Conservation (phyloP, 2,797 vertebrate genomes). For the Takifugu ocellatus region DNA sequence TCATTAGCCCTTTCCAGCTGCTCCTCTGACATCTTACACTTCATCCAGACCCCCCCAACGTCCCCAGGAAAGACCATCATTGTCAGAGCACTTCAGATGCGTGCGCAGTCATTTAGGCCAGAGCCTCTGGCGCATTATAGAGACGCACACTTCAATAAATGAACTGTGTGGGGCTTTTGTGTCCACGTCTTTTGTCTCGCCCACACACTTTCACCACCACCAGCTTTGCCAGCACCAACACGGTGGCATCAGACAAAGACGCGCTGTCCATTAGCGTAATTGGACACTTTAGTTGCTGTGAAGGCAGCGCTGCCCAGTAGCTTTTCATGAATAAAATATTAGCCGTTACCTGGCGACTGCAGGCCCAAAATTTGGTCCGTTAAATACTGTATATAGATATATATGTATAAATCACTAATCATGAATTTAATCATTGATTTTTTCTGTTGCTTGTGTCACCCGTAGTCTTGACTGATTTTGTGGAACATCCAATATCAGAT, state of each 20-base stretch:
- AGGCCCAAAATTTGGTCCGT: conserved; percentile 39
- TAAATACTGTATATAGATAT: not conserved
- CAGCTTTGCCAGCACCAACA: conserved; percentile 24
- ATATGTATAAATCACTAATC: conserved; percentile 12
- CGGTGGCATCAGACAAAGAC: conserved; percentile 56
- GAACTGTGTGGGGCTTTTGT: conserved; percentile 17
- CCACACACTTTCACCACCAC: conserved; percentile 25
- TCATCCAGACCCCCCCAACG: conserved; percentile 35
- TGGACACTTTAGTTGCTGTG: conserved; percentile 63
- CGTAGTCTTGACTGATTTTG: not conserved
- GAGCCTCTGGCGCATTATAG: conserved; percentile 53
- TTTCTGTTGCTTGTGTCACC: too few species aligned
- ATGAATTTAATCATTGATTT: conserved; percentile 1
- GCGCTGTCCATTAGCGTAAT: conserved; percentile 60
- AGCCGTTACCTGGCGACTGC: conserved; percentile 53
- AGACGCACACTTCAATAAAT: conserved; percentile 43
- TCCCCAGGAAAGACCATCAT: conserved; percentile 8
- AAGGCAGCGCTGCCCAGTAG: conserved; percentile 48
- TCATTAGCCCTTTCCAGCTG: conserved; percentile 71
- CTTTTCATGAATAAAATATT: conserved; percentile 66
- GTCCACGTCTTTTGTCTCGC: conserved; percentile 27
- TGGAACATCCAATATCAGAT: too few species aligned
- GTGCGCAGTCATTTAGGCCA: conserved; percentile 56
- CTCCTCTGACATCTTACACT: conserved; percentile 63
- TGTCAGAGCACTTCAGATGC: conserved; percentile 28